Percentiles rank a stretch among this genome's conserved stretches.
phyloP scores from a whole-genome alignment of 2,797 vertebrate genomes.

The Apogon talboti region DNA sequence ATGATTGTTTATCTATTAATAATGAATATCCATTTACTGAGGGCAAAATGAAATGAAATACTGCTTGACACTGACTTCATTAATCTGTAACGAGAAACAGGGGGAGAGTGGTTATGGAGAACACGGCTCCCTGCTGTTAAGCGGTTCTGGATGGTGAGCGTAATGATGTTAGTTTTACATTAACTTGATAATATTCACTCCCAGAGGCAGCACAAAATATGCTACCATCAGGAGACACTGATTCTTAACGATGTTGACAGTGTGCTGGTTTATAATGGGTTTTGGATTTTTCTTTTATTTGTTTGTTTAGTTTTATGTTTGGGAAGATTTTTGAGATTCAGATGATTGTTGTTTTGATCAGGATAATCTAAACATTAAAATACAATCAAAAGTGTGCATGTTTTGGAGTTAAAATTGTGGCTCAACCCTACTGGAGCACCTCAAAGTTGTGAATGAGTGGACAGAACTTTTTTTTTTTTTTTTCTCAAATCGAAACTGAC shows the following conservation, averaged over 20 bases:
- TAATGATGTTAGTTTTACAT: slow-evolving; percentile 78
- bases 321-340: no score
- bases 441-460: background rate
- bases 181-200: slow-evolving; percentile 69
- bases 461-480: background rate
- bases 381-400: background rate
- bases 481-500: background rate
- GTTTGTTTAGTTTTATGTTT: background rate
- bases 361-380: background rate
- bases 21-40: slow-evolving; percentile 64
- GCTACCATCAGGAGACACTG: slow-evolving; percentile 45
- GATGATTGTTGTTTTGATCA: no score
- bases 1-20: slow-evolving; percentile 69
- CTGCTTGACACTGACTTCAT: slow-evolving; percentile 71
- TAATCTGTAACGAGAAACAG: slow-evolving; percentile 73
- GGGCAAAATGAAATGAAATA: slow-evolving; percentile 68
- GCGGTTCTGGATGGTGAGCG: slow-evolving; percentile 67
- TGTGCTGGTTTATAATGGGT: background rate
- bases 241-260: slow-evolving; percentile 45
- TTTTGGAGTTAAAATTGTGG: no score
- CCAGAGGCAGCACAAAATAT: slow-evolving; percentile 39
- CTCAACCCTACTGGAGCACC: background rate
- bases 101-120: slow-evolving; percentile 72
- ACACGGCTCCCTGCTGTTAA: slow-evolving; percentile 74
- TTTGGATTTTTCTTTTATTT: background rate